These are phyloP conservation scores for Bungarus multicinctus DNA, from an alignment of 2,113 vertebrate genomes.

Conservation along the genomic window DNA sequence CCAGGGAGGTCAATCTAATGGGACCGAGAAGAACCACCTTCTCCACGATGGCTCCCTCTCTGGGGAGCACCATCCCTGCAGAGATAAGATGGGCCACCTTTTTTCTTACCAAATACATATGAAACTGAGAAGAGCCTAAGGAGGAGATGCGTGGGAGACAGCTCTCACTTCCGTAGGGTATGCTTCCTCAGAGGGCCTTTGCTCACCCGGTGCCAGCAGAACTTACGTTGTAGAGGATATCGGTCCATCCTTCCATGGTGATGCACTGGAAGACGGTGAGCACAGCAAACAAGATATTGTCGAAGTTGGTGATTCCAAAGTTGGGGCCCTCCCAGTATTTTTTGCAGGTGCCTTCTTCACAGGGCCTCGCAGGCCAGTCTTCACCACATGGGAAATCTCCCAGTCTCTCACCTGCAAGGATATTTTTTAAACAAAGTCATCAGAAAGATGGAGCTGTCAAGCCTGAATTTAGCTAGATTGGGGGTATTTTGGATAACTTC, in stretches of 20 bases:
- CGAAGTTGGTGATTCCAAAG: constrained; percentile 96
- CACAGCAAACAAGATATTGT: constrained; percentile 95
- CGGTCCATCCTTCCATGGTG: constrained; percentile 98
- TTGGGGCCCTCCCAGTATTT: constrained; percentile 94
- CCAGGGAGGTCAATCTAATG: no score
- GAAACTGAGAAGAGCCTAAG: not conserved
- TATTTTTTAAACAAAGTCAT: rapidly evolving
- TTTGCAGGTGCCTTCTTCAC: constrained; percentile 78
- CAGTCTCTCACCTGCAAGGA: constrained; percentile 74
- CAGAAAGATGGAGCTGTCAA: not conserved
- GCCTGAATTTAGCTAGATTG: no score
- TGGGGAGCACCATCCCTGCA: not conserved
- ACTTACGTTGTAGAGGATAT: constrained; percentile 96
- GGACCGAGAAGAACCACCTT: no score
- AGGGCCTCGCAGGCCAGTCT: constrained; percentile 81
- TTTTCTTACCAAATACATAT: not conserved
- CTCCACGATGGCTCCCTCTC: no score
- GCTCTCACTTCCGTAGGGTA: not conserved
- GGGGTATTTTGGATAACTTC: no score
- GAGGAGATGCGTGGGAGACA: not conserved
- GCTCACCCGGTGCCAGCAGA: rapidly evolving
- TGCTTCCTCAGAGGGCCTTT: not conserved
- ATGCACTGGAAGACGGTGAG: constrained; percentile 98
- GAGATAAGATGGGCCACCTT: no score
- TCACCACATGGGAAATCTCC: constrained; percentile 88